Base-by-base conservation (phyloP, 1,140 invertebrate species). In the Trichonephila clavipes region DNA sequence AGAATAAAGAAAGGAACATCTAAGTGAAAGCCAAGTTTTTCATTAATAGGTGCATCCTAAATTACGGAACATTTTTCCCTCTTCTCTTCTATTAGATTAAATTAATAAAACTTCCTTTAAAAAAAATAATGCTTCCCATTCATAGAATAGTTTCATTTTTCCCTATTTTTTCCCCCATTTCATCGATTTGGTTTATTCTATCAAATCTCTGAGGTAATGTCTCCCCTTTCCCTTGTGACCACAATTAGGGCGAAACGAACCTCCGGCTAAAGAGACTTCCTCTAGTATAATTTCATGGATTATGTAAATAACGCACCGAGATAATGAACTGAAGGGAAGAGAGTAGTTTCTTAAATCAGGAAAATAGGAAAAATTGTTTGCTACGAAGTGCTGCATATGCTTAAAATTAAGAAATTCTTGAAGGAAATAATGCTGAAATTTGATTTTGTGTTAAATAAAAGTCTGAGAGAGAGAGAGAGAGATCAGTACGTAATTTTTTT, bases 31-130 rank as follows among this genome's bases (percentile, higher is more conserved):
- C 28, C 28, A 19, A 8, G 72, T 34, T 77, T 77, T 77, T 77
- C 34, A 77, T 77, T 77, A 77, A 77, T 77, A 77, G 72, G 28
- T 77, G 14, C 72, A 77, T 77, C 18, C 24, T 69, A 69, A 69
- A 69, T 69, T 28, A 69, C 51, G 51, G 51, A 51, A 51, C 51
- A 69, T 69, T 69, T 24, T 69, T 24, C n/a, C 66, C 28, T 28
- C 28, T 69, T 21, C 7, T 51, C 51, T 51, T 51, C 51, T 51
- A 51, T 51, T 18, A 77, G 72, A 77, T 77, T 77, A 77, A 77
- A 77, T 34, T 77, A 40, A 77, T 77, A 77, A 77, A 77, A 77
- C 34, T 77, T 77, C 34, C 72, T 40, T 34, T 40, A 34, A 77
- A 40, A 77, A 34, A 34, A 34, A 77, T 77, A 18, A 8, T 40